Percentiles rank a stretch among this genome's conserved stretches.
phyloP scores from a whole-genome alignment of 2,797 vertebrate genomes.

The Macropus fuliginosus region DNA sequence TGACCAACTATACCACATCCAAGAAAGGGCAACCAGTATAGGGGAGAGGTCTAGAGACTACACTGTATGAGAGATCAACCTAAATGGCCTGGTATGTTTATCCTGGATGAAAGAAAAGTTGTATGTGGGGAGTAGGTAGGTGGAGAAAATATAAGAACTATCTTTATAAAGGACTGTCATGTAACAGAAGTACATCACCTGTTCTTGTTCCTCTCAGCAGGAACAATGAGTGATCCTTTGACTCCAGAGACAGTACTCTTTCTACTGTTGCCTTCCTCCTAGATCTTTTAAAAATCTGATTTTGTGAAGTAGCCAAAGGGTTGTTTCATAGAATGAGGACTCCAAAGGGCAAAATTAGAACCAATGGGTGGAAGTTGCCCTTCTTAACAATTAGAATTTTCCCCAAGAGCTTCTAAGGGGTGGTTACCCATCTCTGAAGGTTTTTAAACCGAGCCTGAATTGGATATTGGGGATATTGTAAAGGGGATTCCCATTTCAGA shows the following conservation, averaged over 20 bases:
- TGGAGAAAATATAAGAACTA: neutral
- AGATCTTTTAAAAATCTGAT: neutral
- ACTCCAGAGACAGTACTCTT: neutral
- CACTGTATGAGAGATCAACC: neutral
- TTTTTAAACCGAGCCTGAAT: neutral
- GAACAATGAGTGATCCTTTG: neutral
- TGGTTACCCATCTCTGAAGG: neutral
- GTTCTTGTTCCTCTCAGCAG: neutral
- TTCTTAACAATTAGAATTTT: neutral
- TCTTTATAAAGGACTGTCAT: neutral
- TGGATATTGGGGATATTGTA: neutral
- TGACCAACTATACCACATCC: neutral
- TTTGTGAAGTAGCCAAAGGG: neutral
- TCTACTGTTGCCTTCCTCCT: neutral
- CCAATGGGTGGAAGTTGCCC: neutral
- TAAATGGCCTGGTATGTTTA: neutral
- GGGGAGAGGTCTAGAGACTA: neutral
- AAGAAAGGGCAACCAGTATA: neutral
- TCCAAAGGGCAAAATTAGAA: neutral
- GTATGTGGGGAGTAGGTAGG: neutral
- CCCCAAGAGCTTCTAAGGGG: neutral
- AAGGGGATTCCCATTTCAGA: neutral
- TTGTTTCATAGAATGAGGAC: neutral
- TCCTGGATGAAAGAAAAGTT: neutral
- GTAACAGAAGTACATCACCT: neutral